Conservation (phyloP, 1,140 invertebrate genomes). For the Ridgeia piscesae region DNA sequence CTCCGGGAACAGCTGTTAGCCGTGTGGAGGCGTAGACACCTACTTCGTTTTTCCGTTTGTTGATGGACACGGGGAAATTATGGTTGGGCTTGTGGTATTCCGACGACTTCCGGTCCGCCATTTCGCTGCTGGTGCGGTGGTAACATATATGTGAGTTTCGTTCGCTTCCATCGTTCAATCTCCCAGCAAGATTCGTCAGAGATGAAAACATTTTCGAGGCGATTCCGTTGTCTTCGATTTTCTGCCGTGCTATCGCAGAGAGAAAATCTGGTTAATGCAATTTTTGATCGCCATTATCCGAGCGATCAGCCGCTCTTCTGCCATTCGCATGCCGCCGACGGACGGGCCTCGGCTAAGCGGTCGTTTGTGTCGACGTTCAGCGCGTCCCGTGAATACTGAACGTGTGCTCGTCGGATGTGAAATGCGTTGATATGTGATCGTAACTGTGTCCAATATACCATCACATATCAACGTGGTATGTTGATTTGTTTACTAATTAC, state of each 20-base stretch:
- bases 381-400: background rate
- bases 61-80: background rate
- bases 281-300: background rate
- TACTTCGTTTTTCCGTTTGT: constrained; percentile 5
- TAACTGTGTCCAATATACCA: background rate
- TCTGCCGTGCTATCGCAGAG: background rate
- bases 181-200: background rate
- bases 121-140: background rate
- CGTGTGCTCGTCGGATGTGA: background rate
- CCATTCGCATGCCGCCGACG: background rate
- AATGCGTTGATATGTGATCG: background rate
- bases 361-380: background rate
- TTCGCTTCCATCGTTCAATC: background rate
- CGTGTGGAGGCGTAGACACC: background rate
- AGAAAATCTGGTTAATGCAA: background rate
- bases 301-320: background rate
- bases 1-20: background rate
- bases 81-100: background rate
- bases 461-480: too few relatives aligned
- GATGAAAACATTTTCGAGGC: background rate
- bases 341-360: background rate
- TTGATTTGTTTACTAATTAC: too few relatives aligned
- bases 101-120: background rate
- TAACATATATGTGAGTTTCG: background rate
- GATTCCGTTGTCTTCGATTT: background rate